phyloP scores from a whole-genome alignment of 2,113 vertebrate genomes.

The Lophotis ruficrista region DNA sequence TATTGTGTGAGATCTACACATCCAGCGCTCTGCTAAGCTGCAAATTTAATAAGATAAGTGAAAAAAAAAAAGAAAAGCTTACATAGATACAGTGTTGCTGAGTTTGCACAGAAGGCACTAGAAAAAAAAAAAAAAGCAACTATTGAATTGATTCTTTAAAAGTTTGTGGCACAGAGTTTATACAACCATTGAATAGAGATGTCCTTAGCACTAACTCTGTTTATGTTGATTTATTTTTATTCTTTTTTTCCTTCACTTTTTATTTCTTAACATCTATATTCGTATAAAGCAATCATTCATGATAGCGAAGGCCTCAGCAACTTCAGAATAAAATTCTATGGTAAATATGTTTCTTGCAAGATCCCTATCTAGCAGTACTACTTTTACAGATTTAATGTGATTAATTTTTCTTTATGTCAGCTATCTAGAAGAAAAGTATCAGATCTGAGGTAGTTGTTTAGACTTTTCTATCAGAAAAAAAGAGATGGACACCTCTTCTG shows the following conservation, averaged over 20 bases:
- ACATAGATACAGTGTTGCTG: not conserved
- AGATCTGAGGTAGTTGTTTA: not conserved
- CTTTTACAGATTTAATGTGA: not conserved
- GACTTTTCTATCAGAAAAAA: not conserved
- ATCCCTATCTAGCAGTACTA: not conserved
- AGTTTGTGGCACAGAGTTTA: not conserved
- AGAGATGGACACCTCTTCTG: not conserved
- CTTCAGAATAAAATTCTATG: not conserved
- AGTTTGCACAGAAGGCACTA: not conserved
- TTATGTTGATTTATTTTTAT: not conserved
- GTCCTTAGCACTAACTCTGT: not conserved
- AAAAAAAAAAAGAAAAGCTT: not conserved
- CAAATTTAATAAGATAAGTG: constrained; percentile 35
- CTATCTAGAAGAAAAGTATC: not conserved
- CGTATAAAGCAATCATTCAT: not conserved
- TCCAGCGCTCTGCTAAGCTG: constrained; percentile 9
- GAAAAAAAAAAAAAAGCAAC: not conserved
- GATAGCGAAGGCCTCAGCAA: not conserved
- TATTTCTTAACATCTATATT: not conserved
- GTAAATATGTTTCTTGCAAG: not conserved
- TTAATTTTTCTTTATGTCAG: not conserved
- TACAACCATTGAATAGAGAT: not conserved
- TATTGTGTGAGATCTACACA: constrained; percentile 20
- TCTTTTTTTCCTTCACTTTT: not conserved
- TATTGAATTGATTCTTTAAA: not conserved